Conservation (phyloP, 2,888 invertebrate species). For the Pandemis heparana region DNA sequence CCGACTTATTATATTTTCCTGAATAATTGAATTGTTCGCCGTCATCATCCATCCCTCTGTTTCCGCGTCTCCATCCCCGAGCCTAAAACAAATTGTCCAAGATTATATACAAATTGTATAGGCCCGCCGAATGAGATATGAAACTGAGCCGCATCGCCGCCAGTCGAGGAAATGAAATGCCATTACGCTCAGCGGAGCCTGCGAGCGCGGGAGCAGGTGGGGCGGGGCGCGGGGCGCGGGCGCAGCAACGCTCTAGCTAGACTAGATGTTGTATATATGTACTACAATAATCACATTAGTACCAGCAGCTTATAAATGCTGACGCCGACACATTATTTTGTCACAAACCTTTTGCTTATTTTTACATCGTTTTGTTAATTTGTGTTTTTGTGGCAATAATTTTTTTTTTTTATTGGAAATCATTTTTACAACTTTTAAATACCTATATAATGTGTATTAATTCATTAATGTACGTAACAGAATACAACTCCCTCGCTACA, state of each 20-base stretch:
- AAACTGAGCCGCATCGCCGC: slow-evolving; percentile 38
- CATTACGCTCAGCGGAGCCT: slow-evolving; percentile 36
- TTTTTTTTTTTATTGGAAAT: too few species aligned
- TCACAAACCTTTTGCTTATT: too few species aligned
- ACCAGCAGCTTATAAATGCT: too few species aligned
- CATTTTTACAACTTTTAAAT: too few species aligned
- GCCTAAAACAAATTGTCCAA: slow-evolving; percentile 38
- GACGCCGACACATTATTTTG: too few species aligned
- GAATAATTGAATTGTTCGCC: slow-evolving; percentile 42
- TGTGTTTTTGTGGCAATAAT: too few species aligned
- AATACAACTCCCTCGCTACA: too few species aligned
- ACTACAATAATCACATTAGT: too few species aligned
- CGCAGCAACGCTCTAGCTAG: not conserved
- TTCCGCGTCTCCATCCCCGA: slow-evolving; percentile 2
- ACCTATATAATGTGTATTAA: too few species aligned
- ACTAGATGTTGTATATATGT: too few species aligned
- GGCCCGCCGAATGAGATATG: slow-evolving; percentile 32
- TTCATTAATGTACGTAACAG: too few species aligned
- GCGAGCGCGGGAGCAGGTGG: not conserved
- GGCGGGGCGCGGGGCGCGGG: not conserved
- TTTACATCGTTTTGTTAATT: too few species aligned
- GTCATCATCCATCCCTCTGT: slow-evolving; percentile 38
- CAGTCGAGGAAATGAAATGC: slow-evolving; percentile 39
- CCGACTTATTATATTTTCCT: slow-evolving; percentile 31
- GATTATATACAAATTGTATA: slow-evolving; percentile 36